Conservation (phyloP, 2,797 vertebrate species). For the Geotrypetes seraphini region DNA sequence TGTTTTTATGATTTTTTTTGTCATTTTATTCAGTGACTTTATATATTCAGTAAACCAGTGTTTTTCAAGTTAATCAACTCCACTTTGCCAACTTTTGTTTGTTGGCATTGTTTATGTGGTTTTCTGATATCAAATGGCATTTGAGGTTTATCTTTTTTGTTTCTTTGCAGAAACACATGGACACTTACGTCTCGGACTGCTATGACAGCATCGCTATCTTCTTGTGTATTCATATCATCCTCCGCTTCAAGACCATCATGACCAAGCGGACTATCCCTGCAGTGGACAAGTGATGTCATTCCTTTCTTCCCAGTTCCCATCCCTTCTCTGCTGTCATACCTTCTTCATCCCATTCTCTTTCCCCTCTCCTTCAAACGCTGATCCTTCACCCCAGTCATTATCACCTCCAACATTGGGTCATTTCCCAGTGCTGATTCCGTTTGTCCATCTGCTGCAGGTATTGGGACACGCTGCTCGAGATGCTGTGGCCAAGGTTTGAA, state of each 20-base stretch:
- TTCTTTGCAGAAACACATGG: slow-evolving; percentile 79
- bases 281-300: slow-evolving; percentile 69
- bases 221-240: slow-evolving; percentile 85
- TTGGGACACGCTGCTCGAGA: slow-evolving; percentile 79
- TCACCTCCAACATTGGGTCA: too few species aligned
- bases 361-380: neutral
- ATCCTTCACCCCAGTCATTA: neutral
- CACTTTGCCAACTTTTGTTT: too few species aligned
- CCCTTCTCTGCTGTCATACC: neutral
- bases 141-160: too few species aligned
- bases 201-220: slow-evolving; percentile 87
- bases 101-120: too few species aligned
- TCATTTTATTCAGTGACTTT: too few species aligned
- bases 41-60: too few species aligned
- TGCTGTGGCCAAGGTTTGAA: slow-evolving; percentile 86
- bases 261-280: slow-evolving; percentile 77
- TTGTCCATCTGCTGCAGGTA: slow-evolving; percentile 57
- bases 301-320: neutral
- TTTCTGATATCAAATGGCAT: too few species aligned
- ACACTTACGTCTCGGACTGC: slow-evolving; percentile 75
- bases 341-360: fast-evolving
- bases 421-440: too few species aligned
- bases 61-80: too few species aligned
- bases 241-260: slow-evolving; percentile 76
- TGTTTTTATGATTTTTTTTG: too few species aligned